Base-by-base conservation (phyloP, 2,888 invertebrate species). In the Heliconius cydno region DNA sequence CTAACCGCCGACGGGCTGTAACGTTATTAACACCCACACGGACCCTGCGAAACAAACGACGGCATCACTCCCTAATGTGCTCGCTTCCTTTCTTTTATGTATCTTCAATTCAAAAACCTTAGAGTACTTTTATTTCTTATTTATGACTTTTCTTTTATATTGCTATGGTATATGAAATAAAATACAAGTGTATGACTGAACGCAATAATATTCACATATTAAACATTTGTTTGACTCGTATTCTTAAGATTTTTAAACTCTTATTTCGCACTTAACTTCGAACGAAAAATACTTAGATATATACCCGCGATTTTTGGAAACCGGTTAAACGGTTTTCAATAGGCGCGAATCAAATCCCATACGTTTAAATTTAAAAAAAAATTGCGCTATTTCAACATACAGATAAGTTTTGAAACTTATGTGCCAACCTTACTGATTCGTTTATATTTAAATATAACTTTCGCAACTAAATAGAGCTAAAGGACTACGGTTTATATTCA, bases 1-100 rank as follows among this genome's bases (percentile, higher is more conserved):
- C 28, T 76, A 72, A 76, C 38, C 72, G 79, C 19, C 60, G 79
- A 65, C 66, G 66, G 41, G 28, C 76, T 67, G 72, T 66, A 73
- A 73, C 67, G 30, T 76, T 76, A 79, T 76, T 72, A 67, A 79
- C 76, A 71, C 77, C 73, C 73, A 70, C 73, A 73, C 72, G 52
- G 66, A 52, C 66, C 67, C 15, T 38, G 34, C 52, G 72, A 66
- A 73, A 75, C 68, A 75, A 78, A 78, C 38, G 60, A 52, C 74
- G 70, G 25, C 74, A 60, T 79, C 41, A 70, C 73, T 73, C 63
- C 63, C 65, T 73, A 73, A 67, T 73, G 73, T 73, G 13, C 68
- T 34, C 46, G 41, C 28, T 78, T 72, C 72, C 34, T 65, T 67
- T 66, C 38, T 78, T 78, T 73, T 67, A 46, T 65, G 52, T 30